A percentile compares a stretch with the other conserved stretches of the same genome.
These are phyloP conservation scores for Urocynchramus pylzowi DNA, from an alignment of 2,113 vertebrate species.

Conservation along the genomic window DNA sequence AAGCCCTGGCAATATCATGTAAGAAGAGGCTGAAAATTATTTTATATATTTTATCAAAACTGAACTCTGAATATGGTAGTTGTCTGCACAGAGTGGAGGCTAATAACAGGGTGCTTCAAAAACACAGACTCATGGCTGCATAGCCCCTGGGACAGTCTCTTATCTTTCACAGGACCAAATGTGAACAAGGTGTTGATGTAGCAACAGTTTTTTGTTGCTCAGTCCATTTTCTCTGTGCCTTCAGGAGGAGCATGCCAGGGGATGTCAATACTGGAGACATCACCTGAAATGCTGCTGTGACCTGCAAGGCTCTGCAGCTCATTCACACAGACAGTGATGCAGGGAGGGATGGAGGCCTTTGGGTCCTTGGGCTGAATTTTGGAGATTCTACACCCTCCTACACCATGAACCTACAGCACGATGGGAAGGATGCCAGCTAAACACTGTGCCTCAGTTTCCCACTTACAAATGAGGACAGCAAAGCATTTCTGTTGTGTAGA, in stretches of 20 bases:
- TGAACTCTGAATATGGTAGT: background rate
- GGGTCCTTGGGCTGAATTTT: background rate
- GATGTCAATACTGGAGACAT: background rate
- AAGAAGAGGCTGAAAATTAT: background rate
- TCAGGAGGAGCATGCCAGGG: background rate
- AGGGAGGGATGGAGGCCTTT: background rate
- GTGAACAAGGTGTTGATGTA: background rate
- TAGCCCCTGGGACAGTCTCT: background rate
- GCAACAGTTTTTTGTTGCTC: background rate
- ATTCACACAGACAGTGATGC: background rate
- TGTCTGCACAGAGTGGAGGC: background rate
- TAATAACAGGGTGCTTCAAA: background rate
- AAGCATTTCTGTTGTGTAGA: background rate
- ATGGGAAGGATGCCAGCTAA: background rate
- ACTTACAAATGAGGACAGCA: background rate
- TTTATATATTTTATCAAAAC: background rate
- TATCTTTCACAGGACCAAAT: background rate
- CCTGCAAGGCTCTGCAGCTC: background rate
- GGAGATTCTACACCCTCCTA: background rate
- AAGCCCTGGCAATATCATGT: background rate
- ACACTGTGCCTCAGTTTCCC: background rate
- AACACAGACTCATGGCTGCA: background rate
- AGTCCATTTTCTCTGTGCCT: background rate
- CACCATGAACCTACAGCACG: rapidly evolving
- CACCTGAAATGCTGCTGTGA: background rate